Evolutionary conservation across 2,888 invertebrate species (phyloP).

Genomic region (Drosophila nr. fundita): DNA sequence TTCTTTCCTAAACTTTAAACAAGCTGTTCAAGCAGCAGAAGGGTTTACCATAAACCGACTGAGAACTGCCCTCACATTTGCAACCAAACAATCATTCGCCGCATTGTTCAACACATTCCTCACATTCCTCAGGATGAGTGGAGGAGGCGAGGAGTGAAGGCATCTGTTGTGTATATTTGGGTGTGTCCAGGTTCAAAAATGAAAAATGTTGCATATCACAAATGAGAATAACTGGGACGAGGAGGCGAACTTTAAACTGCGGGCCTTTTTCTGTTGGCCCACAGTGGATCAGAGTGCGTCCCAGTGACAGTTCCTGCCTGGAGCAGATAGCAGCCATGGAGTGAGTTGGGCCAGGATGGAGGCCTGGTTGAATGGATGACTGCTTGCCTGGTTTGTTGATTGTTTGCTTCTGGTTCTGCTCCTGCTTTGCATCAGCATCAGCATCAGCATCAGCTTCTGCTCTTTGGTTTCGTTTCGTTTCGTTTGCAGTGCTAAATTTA

Average conservation of each 20-base stretch:
- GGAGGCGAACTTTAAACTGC: slow-evolving; percentile 66
- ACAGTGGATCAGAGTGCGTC: slow-evolving; percentile 6
- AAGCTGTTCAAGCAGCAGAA: slow-evolving; percentile 7
- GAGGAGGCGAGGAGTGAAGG: background rate
- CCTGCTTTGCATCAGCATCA: slow-evolving; percentile 12
- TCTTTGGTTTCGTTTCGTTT: slow-evolving; percentile 26
- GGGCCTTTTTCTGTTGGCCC: slow-evolving; percentile 46
- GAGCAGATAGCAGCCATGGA: slow-evolving; percentile 38
- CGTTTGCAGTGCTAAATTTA: slow-evolving; percentile 62
- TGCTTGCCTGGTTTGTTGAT: slow-evolving; percentile 9
- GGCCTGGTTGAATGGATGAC: slow-evolving; percentile 21
- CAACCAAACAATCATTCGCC: slow-evolving; percentile 74
- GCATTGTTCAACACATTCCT: slow-evolving; percentile 59
- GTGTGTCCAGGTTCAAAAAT: slow-evolving; percentile 34
- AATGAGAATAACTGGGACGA: slow-evolving; percentile 26
- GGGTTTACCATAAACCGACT: slow-evolving; percentile 50
- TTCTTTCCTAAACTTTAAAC: slow-evolving; percentile 35
- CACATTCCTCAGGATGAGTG: background rate
- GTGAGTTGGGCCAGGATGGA: slow-evolving; percentile 42
- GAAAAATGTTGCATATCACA: slow-evolving; percentile 53
- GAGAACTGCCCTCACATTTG: slow-evolving; percentile 52
- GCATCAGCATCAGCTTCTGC: slow-evolving; percentile 8
- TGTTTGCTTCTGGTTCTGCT: slow-evolving; percentile 9
- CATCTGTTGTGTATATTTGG: slow-evolving; percentile 55
- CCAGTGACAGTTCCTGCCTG: slow-evolving; percentile 16